Evolutionary conservation across 2,113 vertebrate species (phyloP).

Genomic region (Acanthisitta chloris): DNA sequence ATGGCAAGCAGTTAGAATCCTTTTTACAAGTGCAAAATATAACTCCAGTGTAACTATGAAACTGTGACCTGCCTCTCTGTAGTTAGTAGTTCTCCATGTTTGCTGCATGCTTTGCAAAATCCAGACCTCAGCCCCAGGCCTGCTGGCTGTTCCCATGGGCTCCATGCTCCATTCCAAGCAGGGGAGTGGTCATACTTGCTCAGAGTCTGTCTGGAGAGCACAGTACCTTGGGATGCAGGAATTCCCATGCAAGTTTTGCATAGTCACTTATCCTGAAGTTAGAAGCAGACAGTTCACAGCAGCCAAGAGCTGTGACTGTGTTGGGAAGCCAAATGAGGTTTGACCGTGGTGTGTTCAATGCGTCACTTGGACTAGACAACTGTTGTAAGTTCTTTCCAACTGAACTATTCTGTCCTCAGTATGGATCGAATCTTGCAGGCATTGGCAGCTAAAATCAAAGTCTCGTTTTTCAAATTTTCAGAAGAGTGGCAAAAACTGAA

Average conservation of each 20-base stretch:
- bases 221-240: not conserved
- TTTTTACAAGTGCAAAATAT: not conserved
- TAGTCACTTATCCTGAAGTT: not conserved
- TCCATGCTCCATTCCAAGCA: not conserved
- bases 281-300: not conserved
- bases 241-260: not conserved
- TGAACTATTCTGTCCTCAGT: not conserved
- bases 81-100: not conserved
- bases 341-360: not conserved
- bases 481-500: not conserved
- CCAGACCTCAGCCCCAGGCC: not conserved
- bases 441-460: not conserved
- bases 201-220: not conserved
- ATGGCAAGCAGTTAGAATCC: not conserved
- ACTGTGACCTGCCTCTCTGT: not conserved
- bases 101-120: not conserved
- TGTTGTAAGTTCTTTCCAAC: not conserved
- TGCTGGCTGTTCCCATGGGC: not conserved
- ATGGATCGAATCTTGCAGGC: not conserved
- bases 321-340: not conserved
- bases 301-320: not conserved
- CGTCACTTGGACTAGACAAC: not conserved
- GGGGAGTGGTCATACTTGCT: not conserved
- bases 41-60: not conserved
- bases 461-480: conserved; percentile 8